Evolutionary conservation across 2,113 vertebrate genomes (phyloP).

Genomic region (Bettongia penicillata): DNA sequence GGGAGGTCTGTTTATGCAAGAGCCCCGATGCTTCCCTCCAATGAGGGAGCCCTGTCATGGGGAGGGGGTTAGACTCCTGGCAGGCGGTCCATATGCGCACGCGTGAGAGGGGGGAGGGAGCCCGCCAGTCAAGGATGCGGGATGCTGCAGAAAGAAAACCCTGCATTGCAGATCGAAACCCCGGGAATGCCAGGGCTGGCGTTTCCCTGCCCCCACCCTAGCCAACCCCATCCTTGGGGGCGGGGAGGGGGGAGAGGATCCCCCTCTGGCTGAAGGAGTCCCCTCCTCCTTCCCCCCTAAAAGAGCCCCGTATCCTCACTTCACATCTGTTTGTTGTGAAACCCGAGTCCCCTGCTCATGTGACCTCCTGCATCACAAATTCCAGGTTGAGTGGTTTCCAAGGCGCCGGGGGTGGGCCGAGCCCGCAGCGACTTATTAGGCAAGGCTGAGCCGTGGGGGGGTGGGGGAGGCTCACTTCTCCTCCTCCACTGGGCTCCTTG

Average conservation of each 20-base stretch:
- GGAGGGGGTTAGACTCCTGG: neutral
- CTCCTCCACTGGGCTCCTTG: neutral
- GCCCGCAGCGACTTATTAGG: neutral
- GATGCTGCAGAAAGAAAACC: constrained; percentile 72
- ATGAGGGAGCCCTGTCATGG: neutral
- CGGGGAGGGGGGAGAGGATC: neutral
- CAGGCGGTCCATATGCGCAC: neutral
- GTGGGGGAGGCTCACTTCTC: neutral
- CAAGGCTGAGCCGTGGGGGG: neutral
- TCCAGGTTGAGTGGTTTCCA: constrained; percentile 87
- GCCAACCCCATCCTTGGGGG: neutral
- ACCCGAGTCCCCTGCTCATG: constrained; percentile 87
- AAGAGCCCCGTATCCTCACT: constrained; percentile 77
- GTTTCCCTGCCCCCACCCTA: neutral
- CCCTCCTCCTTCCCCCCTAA: neutral
- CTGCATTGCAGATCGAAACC: constrained; percentile 82
- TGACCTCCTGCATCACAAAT: constrained; percentile 86
- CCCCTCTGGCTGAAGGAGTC: neutral
- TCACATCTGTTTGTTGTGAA: constrained; percentile 98
- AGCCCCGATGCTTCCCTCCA: neutral
- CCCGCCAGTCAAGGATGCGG: neutral
- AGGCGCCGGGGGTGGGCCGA: constrained; percentile 76
- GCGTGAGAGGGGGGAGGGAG: neutral
- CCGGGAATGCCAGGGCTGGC: constrained; percentile 68
- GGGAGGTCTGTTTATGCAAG: neutral